phyloP scores from a whole-genome alignment of 2,888 invertebrate species.

The Aphodius sticticus region DNA sequence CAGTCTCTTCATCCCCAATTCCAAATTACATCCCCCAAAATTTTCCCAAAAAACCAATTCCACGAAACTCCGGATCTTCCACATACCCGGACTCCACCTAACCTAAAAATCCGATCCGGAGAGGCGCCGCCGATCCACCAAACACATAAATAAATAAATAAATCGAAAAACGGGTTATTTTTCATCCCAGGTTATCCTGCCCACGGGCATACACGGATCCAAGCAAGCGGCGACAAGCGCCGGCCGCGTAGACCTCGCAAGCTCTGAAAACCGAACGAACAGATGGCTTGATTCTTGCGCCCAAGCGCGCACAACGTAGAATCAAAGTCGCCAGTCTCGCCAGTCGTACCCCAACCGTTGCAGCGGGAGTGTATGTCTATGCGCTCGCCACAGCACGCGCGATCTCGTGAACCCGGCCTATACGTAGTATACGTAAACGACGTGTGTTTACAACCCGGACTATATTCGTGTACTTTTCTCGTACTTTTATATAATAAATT shows the following conservation, averaged over 20 bases:
- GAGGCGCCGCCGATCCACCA: slow-evolving; percentile 34
- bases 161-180: slow-evolving; percentile 54
- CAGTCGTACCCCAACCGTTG: slow-evolving; percentile 44
- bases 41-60: background rate
- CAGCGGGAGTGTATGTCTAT: slow-evolving; percentile 34
- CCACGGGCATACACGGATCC: slow-evolving; percentile 41
- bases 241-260: slow-evolving; percentile 10
- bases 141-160: slow-evolving; percentile 45
- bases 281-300: slow-evolving; percentile 42
- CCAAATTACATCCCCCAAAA: no score
- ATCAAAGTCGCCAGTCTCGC: slow-evolving; percentile 25
- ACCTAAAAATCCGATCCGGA: background rate
- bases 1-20: no score
- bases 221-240: slow-evolving; percentile 33
- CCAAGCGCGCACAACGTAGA: slow-evolving; percentile 21
- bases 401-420: slow-evolving; percentile 27
- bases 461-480: background rate
- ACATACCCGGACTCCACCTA: background rate
- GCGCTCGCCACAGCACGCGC: slow-evolving; percentile 30
- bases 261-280: slow-evolving; percentile 35
- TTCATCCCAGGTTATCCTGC: slow-evolving; percentile 47
- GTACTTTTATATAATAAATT: background rate
- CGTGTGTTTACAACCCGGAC: slow-evolving; percentile 11
- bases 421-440: slow-evolving; percentile 8
- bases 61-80: background rate